Conservation (phyloP, 2,888 invertebrate genomes). For the Schizotus pectinicornis region DNA sequence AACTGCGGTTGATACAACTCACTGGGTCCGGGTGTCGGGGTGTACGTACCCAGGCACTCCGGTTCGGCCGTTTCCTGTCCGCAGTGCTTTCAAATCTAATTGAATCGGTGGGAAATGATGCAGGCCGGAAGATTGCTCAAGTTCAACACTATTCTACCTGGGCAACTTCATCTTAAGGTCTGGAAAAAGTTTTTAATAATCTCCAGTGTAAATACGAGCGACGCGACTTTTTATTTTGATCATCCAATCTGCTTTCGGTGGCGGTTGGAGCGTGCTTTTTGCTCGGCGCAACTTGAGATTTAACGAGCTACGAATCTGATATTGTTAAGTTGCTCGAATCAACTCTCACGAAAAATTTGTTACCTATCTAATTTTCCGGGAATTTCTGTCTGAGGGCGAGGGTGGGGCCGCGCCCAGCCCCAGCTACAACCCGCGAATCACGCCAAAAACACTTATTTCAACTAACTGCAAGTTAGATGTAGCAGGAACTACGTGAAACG, state of each 20-base stretch:
- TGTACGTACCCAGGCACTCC: background rate
- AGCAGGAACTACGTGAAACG: too few species aligned
- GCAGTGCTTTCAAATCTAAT: conserved; percentile 33
- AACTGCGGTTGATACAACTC: conserved; percentile 4
- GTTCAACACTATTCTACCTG: conserved; percentile 23
- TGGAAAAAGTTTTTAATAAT: background rate
- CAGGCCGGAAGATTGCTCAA: conserved; percentile 28
- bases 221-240: background rate
- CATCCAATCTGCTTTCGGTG: background rate
- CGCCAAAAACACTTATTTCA: too few species aligned
- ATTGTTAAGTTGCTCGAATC: too few species aligned
- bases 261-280: background rate
- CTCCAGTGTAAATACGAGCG: background rate
- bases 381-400: too few species aligned
- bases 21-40: too few species aligned
- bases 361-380: too few species aligned
- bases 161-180: background rate
- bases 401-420: too few species aligned
- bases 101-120: conserved; percentile 34
- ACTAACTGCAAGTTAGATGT: too few species aligned
- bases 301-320: too few species aligned
- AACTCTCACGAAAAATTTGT: too few species aligned
- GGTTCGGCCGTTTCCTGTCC: conserved; percentile 27
- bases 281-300: background rate
- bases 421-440: too few species aligned